Base-by-base conservation (phyloP, 2,888 invertebrate species). In the Therioaphis trifolii region DNA sequence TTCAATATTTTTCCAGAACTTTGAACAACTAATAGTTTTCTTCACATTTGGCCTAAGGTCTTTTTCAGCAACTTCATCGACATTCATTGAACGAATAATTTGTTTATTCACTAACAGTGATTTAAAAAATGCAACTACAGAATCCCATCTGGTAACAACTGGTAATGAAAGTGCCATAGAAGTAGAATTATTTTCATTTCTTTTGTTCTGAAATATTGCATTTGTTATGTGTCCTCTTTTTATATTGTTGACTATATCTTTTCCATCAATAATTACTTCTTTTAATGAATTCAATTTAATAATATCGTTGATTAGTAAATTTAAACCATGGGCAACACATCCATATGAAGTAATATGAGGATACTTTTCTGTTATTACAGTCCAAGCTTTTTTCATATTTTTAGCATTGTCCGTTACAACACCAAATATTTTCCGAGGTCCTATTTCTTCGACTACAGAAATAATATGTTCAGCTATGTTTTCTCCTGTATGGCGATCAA, bases 261-360 rank as follows among this genome's bases (percentile, higher is more conserved):
- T 15, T 29, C 35, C 35, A 74, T 11, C 55, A 55, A 55, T 55
- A 14, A 55, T 4, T 5, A 74, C 7, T 74, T 35, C 12, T 72
- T 72, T 4, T 18, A 72, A 52, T 29, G 52, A 35, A 11, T 52
- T 43, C 7, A 72, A 49, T 2, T 1, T n/a, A 11, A 72, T 40
- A n/a, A 80, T 80, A 55, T 79, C 71, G 43, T 80, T 55, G 5
- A 69, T 71, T 40, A 80, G 58, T 55, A 80, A 55, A 55, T 40
- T 21, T 2, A 71, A 12, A 15, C 27, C 43, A 80, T 27, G 71
- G 2, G 49, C 55, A 24, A 71, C 27, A 71, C 80, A 80, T 3
- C 29, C 40, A 14, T 71, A 49, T 43, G 27, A 35, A 18, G 18
- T 43, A 43, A 71, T 52, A 9, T 80, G 80, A 1, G 46, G 14